Conservation (phyloP, 1,140 invertebrate species). For the Caenorhabditis brenneri region DNA sequence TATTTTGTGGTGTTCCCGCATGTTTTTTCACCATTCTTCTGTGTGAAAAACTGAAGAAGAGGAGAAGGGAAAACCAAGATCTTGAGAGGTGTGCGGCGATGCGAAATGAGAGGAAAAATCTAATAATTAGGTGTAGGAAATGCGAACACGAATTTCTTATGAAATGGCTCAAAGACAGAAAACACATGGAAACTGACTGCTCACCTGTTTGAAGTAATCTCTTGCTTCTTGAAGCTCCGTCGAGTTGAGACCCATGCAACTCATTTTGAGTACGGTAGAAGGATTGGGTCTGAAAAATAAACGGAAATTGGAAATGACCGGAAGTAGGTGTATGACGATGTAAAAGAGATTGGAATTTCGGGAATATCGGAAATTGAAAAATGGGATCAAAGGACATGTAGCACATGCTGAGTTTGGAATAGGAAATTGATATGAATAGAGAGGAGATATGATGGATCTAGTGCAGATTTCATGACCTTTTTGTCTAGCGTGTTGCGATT, state of each 20-base stretch:
- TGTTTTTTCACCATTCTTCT: neutral
- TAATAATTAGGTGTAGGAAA: neutral
- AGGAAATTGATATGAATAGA: too few species aligned
- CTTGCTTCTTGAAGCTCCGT: constrained; percentile 22
- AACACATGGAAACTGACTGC: too few species aligned
- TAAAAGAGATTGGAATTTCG: neutral
- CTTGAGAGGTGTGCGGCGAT: too few species aligned
- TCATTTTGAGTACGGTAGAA: neutral
- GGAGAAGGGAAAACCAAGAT: neutral
- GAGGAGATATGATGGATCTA: too few species aligned
- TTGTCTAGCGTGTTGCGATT: too few species aligned
- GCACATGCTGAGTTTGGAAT: too few species aligned
- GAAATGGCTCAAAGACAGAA: too few species aligned
- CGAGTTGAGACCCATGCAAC: constrained; percentile 37
- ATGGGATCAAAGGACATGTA: too few species aligned
- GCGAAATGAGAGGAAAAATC: neutral
- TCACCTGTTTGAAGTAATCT: constrained; percentile 3
- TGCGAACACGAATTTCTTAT: neutral
- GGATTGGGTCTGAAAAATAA: neutral
- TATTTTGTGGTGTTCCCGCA: neutral
- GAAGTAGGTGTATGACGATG: neutral
- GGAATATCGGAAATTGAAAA: neutral
- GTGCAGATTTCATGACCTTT: too few species aligned
- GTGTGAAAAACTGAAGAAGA: neutral
- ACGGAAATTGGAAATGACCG: neutral